Evolutionary conservation across 30 jellyfish, hydroid and myxozoan species (phyloP).

Genomic region (Turritopsis dohrnii): DNA sequence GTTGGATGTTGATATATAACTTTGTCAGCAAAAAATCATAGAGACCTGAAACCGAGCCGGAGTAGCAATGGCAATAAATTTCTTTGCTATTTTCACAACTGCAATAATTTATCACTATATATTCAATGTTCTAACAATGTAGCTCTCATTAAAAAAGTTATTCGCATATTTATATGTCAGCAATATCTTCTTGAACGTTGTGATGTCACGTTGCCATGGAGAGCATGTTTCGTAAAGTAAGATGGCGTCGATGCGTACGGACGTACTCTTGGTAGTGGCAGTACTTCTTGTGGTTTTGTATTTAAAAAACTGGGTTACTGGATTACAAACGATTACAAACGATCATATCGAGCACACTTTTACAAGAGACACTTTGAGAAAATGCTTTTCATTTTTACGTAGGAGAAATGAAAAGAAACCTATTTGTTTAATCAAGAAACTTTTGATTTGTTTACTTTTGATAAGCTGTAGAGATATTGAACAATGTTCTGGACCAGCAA

Average conservation of each 20-base stretch:
- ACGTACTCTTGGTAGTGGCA: conserved; percentile 6
- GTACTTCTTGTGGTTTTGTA: conserved; percentile 4
- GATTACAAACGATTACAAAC: conserved; percentile 4
- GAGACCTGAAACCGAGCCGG: too few relatives aligned
- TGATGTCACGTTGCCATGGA: too few relatives aligned
- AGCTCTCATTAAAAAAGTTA: too few relatives aligned
- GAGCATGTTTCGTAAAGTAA: too few relatives aligned
- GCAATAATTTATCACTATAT: too few relatives aligned
- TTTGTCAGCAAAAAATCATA: too few relatives aligned
- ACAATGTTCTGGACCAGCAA: conserved; percentile 19
- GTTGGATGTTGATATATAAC: too few relatives aligned
- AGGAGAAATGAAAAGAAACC: conserved; percentile 3
- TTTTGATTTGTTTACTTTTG: conserved; percentile 13
- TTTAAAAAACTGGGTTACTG: conserved; percentile 2
- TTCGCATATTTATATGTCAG: too few relatives aligned
- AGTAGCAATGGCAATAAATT: too few relatives aligned
- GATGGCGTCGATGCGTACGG: conserved; percentile 16
- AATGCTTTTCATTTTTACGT: background rate
- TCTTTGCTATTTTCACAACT: too few relatives aligned
- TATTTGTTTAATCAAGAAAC: conserved; percentile 3
- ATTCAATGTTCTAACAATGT: too few relatives aligned
- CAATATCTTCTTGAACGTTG: too few relatives aligned
- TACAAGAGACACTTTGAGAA: conserved; percentile 16
- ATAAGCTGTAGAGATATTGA: conserved; percentile 15
- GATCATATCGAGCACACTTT: conserved; percentile 14